Conservation (phyloP, 2,888 invertebrate genomes). For the Acronicta leporina region DNA sequence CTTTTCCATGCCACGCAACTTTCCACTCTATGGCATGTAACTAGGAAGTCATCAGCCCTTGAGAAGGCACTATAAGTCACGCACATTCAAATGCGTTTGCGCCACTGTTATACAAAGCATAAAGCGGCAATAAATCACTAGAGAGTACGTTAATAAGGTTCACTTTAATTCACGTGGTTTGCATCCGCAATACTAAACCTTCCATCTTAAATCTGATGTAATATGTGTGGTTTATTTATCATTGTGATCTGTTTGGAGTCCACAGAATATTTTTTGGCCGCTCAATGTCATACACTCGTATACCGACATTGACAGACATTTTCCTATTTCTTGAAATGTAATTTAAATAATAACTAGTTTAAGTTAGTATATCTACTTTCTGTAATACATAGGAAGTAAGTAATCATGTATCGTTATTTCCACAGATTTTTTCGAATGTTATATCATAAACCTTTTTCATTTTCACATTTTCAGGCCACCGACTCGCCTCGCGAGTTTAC, state of each 20-base stretch:
- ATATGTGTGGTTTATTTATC: constrained; percentile 25
- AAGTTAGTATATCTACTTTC: too few relatives aligned
- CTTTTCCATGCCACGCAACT: constrained; percentile 12
- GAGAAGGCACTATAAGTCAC: constrained; percentile 20
- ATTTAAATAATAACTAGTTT: too few relatives aligned
- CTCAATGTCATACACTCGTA: too few relatives aligned
- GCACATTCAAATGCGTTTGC: constrained; percentile 25
- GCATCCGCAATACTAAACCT: constrained; percentile 25
- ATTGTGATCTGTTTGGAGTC: neutral
- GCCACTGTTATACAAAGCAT: constrained; percentile 6
- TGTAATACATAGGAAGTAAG: too few relatives aligned
- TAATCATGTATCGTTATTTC: too few relatives aligned
- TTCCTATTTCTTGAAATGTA: too few relatives aligned
- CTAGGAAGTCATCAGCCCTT: constrained; percentile 41
- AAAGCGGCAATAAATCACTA: constrained; percentile 32
- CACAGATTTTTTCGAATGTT: too few relatives aligned
- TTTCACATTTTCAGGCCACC: too few relatives aligned
- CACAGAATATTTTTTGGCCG: too few relatives aligned
- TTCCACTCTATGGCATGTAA: constrained; percentile 19
- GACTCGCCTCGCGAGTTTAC: too few relatives aligned
- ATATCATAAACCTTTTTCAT: too few relatives aligned
- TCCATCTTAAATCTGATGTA: constrained; percentile 40
- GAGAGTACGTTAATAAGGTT: constrained; percentile 30
- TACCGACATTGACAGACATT: too few relatives aligned
- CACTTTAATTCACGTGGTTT: constrained; percentile 16